Percentiles rank a stretch among this genome's conserved stretches.
Conservation (phyloP, 1,140 invertebrate genomes). For the Solenopsis invicta region DNA sequence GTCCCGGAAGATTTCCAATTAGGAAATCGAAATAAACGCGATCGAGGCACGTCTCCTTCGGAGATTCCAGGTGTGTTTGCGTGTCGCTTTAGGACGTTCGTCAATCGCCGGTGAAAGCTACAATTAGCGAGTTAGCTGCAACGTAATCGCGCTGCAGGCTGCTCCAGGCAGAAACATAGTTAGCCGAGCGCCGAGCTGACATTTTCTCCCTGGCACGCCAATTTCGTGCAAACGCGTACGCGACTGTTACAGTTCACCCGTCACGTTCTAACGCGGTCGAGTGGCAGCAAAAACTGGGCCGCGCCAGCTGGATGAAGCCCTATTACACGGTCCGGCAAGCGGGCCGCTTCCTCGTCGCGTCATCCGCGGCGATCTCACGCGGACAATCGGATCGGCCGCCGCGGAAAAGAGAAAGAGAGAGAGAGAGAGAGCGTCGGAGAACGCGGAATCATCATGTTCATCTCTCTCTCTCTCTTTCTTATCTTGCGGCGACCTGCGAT, state of each 20-base stretch:
- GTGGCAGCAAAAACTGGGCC: conserved; percentile 23
- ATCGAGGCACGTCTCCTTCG: not conserved
- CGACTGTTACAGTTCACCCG: not conserved
- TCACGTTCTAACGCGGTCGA: conserved; percentile 15
- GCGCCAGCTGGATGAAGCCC: conserved; percentile 15
- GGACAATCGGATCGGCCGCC: not conserved
- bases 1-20: not conserved
- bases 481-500: not conserved
- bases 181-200: not conserved
- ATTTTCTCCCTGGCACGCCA: conserved; percentile 1
- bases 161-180: not conserved
- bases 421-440: not conserved
- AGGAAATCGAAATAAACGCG: not conserved
- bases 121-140: conserved; percentile 8
- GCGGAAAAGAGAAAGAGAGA: not conserved
- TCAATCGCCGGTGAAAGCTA: conserved; percentile 1
- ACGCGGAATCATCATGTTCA: not conserved
- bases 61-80: not conserved
- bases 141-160: not conserved
- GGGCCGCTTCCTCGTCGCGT: not conserved
- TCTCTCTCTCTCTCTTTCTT: not conserved
- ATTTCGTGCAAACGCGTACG: not conserved
- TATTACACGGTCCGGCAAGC: conserved; percentile 7
- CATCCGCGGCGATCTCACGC: not conserved
- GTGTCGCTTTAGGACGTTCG: not conserved